These are phyloP conservation scores for Antennarius maculatus DNA, from an alignment of 2,797 vertebrate genomes.

Conservation along the genomic window DNA sequence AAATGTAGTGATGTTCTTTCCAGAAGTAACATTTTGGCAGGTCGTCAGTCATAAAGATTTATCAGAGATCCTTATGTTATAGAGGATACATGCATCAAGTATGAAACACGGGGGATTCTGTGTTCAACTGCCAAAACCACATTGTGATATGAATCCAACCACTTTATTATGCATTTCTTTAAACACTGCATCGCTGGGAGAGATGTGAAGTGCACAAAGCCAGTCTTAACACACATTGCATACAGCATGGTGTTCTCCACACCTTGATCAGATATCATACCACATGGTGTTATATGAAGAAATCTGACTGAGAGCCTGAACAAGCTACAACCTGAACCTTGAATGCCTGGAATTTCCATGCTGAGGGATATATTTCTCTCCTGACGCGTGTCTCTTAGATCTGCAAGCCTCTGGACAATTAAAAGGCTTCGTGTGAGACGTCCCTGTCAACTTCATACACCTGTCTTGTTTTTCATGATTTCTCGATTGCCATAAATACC, in stretches of 20 bases:
- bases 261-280: constrained; percentile 75
- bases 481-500: constrained; percentile 66
- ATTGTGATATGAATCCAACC: constrained; percentile 43
- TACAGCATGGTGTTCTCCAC: constrained; percentile 48
- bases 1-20: constrained; percentile 42
- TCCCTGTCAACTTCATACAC: constrained; percentile 59
- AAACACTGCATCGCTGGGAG: constrained; percentile 22
- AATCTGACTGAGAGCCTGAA: constrained; percentile 76
- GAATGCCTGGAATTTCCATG: constrained; percentile 91
- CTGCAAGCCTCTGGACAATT: constrained; percentile 69
- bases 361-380: constrained; percentile 78
- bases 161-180: constrained; percentile 28
- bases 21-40: constrained; percentile 44
- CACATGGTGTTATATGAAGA: constrained; percentile 74
- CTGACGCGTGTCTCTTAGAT: constrained; percentile 72
- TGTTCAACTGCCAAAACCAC: constrained; percentile 52
- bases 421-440: constrained; percentile 67
- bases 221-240: constrained; percentile 42
- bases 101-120: constrained; percentile 35
- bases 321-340: constrained; percentile 86
- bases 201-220: constrained; percentile 19
- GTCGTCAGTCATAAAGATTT: constrained; percentile 42
- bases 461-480: constrained; percentile 60
- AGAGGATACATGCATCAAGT: constrained; percentile 39
- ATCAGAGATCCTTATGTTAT: constrained; percentile 46